A percentile compares a stretch with the other conserved stretches of the same genome.
Evolutionary conservation across 2,113 vertebrate species (phyloP).

Genomic region (Chlamydotis undulata): DNA sequence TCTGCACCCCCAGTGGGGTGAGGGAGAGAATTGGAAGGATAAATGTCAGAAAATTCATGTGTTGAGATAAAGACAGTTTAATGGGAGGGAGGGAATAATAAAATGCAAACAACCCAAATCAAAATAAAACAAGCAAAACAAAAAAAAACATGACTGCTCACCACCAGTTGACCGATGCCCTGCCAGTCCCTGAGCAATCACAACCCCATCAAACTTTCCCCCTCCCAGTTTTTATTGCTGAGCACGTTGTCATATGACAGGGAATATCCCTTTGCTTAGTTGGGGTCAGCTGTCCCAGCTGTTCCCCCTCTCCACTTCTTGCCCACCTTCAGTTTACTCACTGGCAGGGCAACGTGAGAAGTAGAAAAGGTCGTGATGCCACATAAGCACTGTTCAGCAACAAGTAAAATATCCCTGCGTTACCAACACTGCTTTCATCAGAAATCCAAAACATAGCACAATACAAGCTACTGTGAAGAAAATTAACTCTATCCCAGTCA

Average conservation of each 20-base stretch:
- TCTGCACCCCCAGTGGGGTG: not conserved
- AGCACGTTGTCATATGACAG: not conserved
- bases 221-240: not conserved
- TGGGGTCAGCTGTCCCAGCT: not conserved
- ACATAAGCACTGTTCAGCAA: not conserved
- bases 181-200: not conserved
- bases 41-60: not conserved
- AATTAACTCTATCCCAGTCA: not conserved
- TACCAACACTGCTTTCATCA: not conserved
- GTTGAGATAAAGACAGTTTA: not conserved
- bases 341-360: not conserved
- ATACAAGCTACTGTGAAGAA: not conserved
- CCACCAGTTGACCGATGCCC: not conserved
- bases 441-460: not conserved
- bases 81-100: fast-evolving
- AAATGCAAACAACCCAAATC: not conserved
- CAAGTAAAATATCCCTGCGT: not conserved
- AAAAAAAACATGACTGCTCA: not conserved
- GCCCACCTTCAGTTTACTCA: not conserved
- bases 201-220: not conserved
- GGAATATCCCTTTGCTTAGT: no score
- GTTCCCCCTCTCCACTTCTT: not conserved
- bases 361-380: not conserved
- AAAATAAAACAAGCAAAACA: not conserved
- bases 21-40: not conserved